Base-by-base conservation (phyloP, 2,113 vertebrate genomes). In the Leucosticte australis region DNA sequence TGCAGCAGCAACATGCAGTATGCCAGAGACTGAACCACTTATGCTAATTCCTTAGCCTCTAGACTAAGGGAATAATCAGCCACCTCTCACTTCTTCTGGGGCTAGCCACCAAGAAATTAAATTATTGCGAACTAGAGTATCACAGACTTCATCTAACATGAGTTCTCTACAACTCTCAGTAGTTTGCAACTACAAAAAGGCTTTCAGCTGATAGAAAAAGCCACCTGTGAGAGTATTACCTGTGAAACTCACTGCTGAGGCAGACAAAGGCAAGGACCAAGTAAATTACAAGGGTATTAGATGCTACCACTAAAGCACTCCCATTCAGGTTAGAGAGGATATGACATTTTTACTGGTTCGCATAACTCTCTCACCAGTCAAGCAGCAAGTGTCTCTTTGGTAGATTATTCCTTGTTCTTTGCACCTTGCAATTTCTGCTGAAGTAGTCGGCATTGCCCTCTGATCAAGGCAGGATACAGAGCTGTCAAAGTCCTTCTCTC, bases 401-500 rank as follows among this genome's bases (percentile, higher is more conserved):
- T 75, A 87, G 92, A 83, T 90, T 78, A 84, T 95, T 90, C 76
- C 56, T 57, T 75, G 46, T 70, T 94, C 65, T 57, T 77, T 71
- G 33, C 70, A 79, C 70, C 75, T 89, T 76, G 85, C 57, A 89
- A 83, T 92, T 96, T 94, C 88, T 86, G 49, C 76, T 94, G 94
- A 96, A 96, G 70, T 28, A 75, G 44, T 77, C 1, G 0, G 31
- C 14, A 24, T 49, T 93, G 88, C 68, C 83, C 76, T 90, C 65
- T 89, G 80, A 75, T 90, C 73, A 60, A 97, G 90, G 57, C 76
- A 87, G 83, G 68, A 77, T 75, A 67, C 68, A 80, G 56, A 96
- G 71, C 67, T 94, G 86, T 80, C 77, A 91, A 89, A 96, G 62
- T 52, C 90, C 82, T 80, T 63, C 52, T 93, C 93, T 96, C 60